A percentile compares a stretch with the other conserved stretches of the same genome.
Evolutionary conservation across 1,140 invertebrate species (phyloP).

Genomic region (Pseudoatta argentina): DNA sequence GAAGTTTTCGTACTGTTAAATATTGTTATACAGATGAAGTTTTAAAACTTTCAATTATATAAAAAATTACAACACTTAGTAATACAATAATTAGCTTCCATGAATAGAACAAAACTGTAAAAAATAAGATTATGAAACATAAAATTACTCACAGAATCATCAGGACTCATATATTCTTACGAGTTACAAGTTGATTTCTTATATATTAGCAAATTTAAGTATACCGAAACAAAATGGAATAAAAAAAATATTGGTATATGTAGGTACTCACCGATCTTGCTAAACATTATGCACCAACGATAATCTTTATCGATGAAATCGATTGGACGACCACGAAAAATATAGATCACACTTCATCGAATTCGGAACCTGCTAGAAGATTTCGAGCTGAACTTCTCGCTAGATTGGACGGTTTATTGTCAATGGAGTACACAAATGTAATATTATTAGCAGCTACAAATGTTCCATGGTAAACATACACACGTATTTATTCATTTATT

Average conservation of each 20-base stretch:
- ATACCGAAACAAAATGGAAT: background rate
- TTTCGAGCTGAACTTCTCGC: conserved; percentile 97
- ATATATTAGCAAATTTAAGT: background rate
- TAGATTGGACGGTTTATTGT: conserved; percentile 94
- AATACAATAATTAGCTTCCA: too few relatives aligned
- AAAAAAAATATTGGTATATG: conserved; percentile 20
- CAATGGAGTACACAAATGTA: conserved; percentile 87
- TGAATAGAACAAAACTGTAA: too few relatives aligned
- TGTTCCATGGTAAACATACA: conserved; percentile 92
- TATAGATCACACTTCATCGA: conserved; percentile 87
- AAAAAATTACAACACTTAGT: too few relatives aligned
- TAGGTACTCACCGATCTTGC: conserved; percentile 96
- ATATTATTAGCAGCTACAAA: conserved; percentile 96
- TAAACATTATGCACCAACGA: conserved; percentile 95
- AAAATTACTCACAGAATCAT: too few relatives aligned
- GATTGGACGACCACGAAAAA: conserved; percentile 94
- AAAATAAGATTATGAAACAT: too few relatives aligned
- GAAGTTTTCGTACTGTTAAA: too few relatives aligned
- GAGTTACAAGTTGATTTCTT: background rate
- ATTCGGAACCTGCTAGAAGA: conserved; percentile 96
- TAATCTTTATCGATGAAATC: conserved; percentile 98
- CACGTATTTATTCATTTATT: background rate
- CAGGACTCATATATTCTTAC: too few relatives aligned
- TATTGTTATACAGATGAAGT: too few relatives aligned
- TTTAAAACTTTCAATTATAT: too few relatives aligned